Evolutionary conservation across 2,797 vertebrate genomes (phyloP).

Genomic region (Myiothlypis coronata): DNA sequence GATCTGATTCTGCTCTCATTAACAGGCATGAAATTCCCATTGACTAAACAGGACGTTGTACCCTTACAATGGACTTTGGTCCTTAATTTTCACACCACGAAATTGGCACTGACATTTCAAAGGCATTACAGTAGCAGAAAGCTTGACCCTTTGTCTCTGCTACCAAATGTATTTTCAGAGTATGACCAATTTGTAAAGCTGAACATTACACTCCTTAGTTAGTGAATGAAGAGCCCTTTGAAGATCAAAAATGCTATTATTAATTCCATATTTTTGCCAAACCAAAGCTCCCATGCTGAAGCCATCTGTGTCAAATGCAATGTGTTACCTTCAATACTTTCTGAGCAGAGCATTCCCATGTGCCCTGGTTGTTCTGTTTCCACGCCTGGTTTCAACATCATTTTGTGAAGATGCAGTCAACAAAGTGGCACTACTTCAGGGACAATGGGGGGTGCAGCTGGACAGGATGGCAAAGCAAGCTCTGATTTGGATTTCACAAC

Average conservation of each 20-base stretch:
- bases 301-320: constrained; percentile 26
- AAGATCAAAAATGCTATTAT: constrained; percentile 44
- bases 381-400: background rate
- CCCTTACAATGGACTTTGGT: background rate
- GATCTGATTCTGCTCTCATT: constrained; percentile 13
- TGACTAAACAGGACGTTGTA: background rate
- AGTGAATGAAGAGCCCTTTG: constrained; percentile 27
- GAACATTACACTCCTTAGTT: constrained; percentile 3
- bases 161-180: constrained; percentile 19
- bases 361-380: background rate
- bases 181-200: constrained; percentile 25
- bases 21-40: background rate
- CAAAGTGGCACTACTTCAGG: background rate
- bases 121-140: constrained; percentile 25
- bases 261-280: constrained; percentile 36
- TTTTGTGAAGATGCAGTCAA: background rate
- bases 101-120: background rate
- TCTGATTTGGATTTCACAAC: background rate
- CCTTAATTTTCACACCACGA: background rate
- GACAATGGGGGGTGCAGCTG: background rate
- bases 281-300: background rate
- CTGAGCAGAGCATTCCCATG: background rate
- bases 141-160: constrained; percentile 43
- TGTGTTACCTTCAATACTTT: background rate
- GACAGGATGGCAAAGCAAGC: background rate